Evolutionary conservation across 2,797 vertebrate species (phyloP), one percentile per base, ranked within the genome.

Genomic region (Sebastes vulpes): DNA sequence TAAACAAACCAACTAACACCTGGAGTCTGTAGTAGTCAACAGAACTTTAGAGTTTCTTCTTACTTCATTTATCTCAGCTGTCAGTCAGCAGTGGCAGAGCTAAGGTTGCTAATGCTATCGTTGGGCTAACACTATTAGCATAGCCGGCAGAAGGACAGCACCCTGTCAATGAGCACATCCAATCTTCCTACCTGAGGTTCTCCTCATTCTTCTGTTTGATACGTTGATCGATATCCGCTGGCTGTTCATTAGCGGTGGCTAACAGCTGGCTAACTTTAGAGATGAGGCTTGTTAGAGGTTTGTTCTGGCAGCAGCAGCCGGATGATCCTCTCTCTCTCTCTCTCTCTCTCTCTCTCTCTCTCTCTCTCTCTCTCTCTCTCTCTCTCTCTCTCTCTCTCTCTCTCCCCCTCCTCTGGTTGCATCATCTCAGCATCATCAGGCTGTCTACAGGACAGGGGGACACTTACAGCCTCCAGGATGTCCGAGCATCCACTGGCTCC

Each of bases 401-500:
- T 14, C 35, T 1, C 35, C 82, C 84, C 90, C 90, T 89, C 91
- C 89, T 76, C 89, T 86, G 88, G 89, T 93, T 92, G 89, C 92
- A 93, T 95, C 93, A 91, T 91, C 73, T 84, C 86, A 90, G 87
- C 92, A 92, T 89, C 93, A 86, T 38, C 35, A 38, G 35, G 35
- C 58, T 70, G 72, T 29, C 79, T 14, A 35, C 77, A 8, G 26
- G 56, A 57, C 28, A 35, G 16, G 57, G 53, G 31, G 48, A 10
- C 69, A 26, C n/a, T 35, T 0, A 20, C 52, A 21, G 38, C 65
- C 65, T 6, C 12, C 57, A 2, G 28, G 18, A 6, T 28, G 42
- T 12, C n/a, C n/a, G 18, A 29, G 70, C 16, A 46, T 14, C 32
- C 58, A 25, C 0, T 2, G 6, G 8, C 4, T 67, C 48, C 38